Evolutionary conservation across 2,797 vertebrate species (phyloP).

Genomic region (Picus viridis): DNA sequence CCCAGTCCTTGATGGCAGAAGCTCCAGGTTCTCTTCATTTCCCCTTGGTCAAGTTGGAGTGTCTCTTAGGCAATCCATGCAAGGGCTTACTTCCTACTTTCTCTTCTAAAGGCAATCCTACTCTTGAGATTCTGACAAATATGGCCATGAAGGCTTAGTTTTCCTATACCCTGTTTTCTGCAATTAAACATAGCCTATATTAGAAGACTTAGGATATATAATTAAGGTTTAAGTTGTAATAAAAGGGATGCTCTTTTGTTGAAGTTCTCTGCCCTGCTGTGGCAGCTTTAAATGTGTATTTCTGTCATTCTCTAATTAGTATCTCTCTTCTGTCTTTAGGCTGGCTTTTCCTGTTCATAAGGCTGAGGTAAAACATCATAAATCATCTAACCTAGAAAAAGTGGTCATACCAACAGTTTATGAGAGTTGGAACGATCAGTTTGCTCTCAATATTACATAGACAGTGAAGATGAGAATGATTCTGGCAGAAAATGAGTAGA

Average conservation of each 20-base stretch:
- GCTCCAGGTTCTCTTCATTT: not conserved
- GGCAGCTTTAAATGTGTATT: slow-evolving; percentile 60
- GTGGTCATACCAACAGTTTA: not conserved
- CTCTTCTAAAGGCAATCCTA: not conserved
- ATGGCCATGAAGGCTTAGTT: not conserved
- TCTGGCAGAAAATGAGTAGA: not conserved
- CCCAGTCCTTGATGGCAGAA: not conserved
- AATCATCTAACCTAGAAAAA: slow-evolving; percentile 59
- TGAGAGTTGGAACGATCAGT: not conserved
- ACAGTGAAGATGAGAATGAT: not conserved
- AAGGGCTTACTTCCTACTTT: slow-evolving; percentile 12
- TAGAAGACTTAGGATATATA: slow-evolving; percentile 35
- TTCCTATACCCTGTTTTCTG: slow-evolving; percentile 36
- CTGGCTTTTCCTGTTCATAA: slow-evolving; percentile 65
- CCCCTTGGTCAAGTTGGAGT: not conserved
- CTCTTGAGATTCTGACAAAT: not conserved
- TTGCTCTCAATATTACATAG: not conserved
- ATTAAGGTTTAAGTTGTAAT: slow-evolving; percentile 63
- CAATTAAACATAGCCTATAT: slow-evolving; percentile 45
- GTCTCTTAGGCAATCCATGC: not conserved
- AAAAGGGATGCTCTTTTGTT: slow-evolving; percentile 48
- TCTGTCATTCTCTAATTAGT: slow-evolving; percentile 63
- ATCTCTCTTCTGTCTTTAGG: slow-evolving; percentile 52
- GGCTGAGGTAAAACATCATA: slow-evolving; percentile 3
- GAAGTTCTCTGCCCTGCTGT: slow-evolving; percentile 35